Percentiles rank a stretch among this genome's conserved stretches.
phyloP scores from a whole-genome alignment of 2,797 vertebrate species.

The Kryptopterus vitreolus region DNA sequence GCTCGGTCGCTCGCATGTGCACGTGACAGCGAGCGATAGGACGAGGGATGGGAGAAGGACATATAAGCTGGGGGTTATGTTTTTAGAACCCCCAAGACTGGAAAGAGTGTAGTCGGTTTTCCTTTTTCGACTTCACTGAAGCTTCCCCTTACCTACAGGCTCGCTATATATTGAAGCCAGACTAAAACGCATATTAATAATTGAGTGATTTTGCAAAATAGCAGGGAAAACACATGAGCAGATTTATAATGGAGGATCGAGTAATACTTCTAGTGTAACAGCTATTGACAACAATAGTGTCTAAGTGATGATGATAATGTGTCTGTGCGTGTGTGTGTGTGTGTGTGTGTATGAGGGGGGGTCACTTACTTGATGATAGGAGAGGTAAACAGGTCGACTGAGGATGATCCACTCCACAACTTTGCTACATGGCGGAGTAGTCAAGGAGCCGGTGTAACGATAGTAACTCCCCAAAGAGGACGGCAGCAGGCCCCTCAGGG shows the following conservation, averaged over 20 bases:
- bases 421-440: slow-evolving; percentile 94
- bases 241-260: neutral
- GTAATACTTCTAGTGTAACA: neutral
- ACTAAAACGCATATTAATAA: slow-evolving; percentile 7
- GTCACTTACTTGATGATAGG: slow-evolving; percentile 84
- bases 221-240: neutral
- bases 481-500: slow-evolving; percentile 91
- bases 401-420: slow-evolving; percentile 98
- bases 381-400: slow-evolving; percentile 90
- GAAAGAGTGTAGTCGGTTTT: neutral
- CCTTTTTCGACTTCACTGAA: neutral
- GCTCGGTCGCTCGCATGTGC: slow-evolving; percentile 50
- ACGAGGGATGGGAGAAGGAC: neutral
- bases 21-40: slow-evolving; percentile 41
- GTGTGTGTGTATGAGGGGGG: neutral
- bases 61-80: slow-evolving; percentile 15
- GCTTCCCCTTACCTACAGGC: neutral
- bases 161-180: neutral
- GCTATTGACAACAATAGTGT: neutral
- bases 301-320: neutral
- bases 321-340: neutral
- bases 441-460: slow-evolving; percentile 93
- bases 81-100: too few relatives aligned
- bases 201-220: neutral
- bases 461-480: slow-evolving; percentile 91